These are phyloP conservation scores for Cossypha caffra DNA, from an alignment of 2,797 vertebrate genomes.

Conservation along the genomic window DNA sequence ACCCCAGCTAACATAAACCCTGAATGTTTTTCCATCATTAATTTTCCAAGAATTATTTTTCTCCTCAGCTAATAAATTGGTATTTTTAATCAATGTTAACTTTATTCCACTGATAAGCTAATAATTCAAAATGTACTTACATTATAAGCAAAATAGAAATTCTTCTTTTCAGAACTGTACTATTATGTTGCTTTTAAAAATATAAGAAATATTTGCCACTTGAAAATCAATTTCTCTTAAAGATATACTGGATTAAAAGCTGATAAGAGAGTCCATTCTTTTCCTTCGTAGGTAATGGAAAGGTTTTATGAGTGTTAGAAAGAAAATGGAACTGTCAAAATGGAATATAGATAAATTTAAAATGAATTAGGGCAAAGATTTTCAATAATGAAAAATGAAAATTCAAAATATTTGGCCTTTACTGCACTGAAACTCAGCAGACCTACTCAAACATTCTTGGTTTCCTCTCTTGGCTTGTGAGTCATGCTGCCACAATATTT, in stretches of 20 bases:
- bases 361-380: neutral
- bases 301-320: neutral
- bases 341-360: neutral
- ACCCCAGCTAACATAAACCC: neutral
- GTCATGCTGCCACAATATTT: neutral
- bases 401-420: neutral
- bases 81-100: neutral
- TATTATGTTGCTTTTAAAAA: neutral
- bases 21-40: neutral
- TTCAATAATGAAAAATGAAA: neutral
- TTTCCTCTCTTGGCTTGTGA: neutral
- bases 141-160: neutral
- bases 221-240: neutral
- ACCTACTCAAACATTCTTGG: neutral
- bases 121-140: neutral
- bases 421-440: neutral
- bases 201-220: neutral
- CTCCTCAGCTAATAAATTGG: neutral
- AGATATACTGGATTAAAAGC: neutral
- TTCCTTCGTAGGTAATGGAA: neutral
- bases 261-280: neutral
- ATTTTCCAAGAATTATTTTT: neutral
- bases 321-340: neutral
- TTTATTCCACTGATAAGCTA: neutral
- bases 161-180: neutral